Evolutionary conservation across 2,888 invertebrate species (phyloP), one percentile per base, ranked within the genome.

Genomic region (Hylaea fasciaria): DNA sequence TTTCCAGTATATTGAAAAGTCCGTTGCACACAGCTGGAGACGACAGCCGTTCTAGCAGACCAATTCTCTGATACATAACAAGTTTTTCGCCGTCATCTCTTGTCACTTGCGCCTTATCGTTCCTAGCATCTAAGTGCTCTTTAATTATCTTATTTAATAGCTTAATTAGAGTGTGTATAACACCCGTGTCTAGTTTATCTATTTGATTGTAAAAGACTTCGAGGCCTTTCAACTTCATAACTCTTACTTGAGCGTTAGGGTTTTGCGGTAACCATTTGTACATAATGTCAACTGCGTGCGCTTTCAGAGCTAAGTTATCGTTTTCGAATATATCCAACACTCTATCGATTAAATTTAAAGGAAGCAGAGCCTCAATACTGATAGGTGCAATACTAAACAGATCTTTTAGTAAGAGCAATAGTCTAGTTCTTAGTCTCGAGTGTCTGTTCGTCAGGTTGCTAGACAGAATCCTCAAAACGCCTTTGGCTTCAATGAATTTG

Each of bases 191-290:
- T 13, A 91, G 57, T 52, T 85, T 83, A 0, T 72, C 16, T 0
- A 88, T 70, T 69, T 90, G 87, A 0, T 79, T 40, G 53, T 91
- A 91, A 62, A 91, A 90, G 0, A 85, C 81, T 44, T 84, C 81
- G 0, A 91, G 56, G 0, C 91, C 90, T 73, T 82, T 87, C 0
- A 81, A 29, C 65, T 85, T 86, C 85, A 91, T 89, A 0, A 91
- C 80, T 16, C 85, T 73, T 0, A 83, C 77, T 72, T 91, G 91
- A 0, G 85, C 68, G 41, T 68, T 77, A 0, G 89, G 88, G 32
- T 86, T 88, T 0, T 78, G 78, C 1, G 89, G 90, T 12, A 91
- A 62, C 91, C 89, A 91, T 13, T 69, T 29, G 29, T 70, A 62
- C 1, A 91, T 57, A 0, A 91, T 71, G 41, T 90, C 86, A 37